Base-by-base conservation (phyloP, 2,888 invertebrate genomes). In the Scaptomyza cyrtandrae region DNA sequence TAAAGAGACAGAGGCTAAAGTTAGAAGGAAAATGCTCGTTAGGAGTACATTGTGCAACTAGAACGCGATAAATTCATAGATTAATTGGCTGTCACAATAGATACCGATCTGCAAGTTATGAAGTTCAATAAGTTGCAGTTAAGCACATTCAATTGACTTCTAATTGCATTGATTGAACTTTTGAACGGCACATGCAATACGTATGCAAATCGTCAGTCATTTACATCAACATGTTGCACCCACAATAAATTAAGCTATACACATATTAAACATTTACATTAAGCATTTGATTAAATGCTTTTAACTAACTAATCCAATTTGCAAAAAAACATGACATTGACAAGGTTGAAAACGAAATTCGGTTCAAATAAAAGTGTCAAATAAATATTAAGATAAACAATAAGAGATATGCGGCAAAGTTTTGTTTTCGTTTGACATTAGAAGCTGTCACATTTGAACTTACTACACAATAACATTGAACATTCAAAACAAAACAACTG, bases 211-310 rank as follows among this genome's bases (percentile, higher is more conserved):
- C 57, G 49, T 2, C 4, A 11, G 50, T 44, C 24, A 49, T 44
- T 61, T 63, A 60, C 5, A 14, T 71, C 75, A 67, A 50, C 56
- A 9, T 57, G 63, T 65, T 39, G 55, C 86, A 70, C 62, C 84
- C 78, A 78, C 82, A 72, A 76, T 83, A 83, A 83, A 83, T 86
- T 74, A 81, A 76, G 61, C 74, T 65, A 78, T 84, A 81, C 70
- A 37, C 5, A 60, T 71, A 67, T 78, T 83, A 76, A 85, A 65
- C 77, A 86, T 84, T 81, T 62, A 77, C 78, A 86, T 85, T 61
- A 60, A n/a, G n/a, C n/a, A n/a, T n/a, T n/a, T 19, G 48, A 31
- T 29, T 6, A 45, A 59, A 27, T 62, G 39, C 55, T 29, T 43
- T 86, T 84, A 78, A 76, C 71, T 76, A 76, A 83, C 71, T 74